Percentiles rank a stretch among this genome's conserved stretches.
phyloP scores from a whole-genome alignment of 2,113 vertebrate species.

The Gallinago jamesoni region DNA sequence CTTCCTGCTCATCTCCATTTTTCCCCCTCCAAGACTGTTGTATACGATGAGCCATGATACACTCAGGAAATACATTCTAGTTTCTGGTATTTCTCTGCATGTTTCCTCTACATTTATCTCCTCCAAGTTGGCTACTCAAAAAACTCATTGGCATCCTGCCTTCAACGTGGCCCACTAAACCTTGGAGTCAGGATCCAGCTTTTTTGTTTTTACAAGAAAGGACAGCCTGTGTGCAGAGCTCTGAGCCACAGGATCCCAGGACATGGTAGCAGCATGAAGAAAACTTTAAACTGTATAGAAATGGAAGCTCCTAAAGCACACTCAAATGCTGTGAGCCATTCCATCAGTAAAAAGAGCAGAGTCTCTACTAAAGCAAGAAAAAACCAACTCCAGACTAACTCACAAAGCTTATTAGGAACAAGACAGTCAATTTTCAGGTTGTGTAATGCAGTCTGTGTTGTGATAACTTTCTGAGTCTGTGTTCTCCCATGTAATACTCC shows the following conservation, averaged over 20 bases:
- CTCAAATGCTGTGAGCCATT: neutral
- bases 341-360: neutral
- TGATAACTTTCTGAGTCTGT: neutral
- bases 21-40: neutral
- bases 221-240: neutral
- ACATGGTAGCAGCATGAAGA: neutral
- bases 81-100: neutral
- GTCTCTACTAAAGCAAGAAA: neutral
- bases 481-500: neutral
- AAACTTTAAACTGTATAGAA: constrained; percentile 1
- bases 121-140: neutral
- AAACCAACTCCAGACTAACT: neutral
- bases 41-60: neutral
- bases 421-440: neutral
- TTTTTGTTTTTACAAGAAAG: constrained; percentile 4
- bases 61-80: neutral
- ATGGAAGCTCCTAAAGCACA: neutral
- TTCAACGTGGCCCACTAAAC: neutral
- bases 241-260: neutral
- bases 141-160: neutral
- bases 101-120: neutral
- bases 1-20: neutral
- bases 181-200: neutral
- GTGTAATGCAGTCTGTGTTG: neutral
- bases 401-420: neutral